Evolutionary conservation across 2,113 vertebrate species (phyloP).

Genomic region (Mustelus asterias): DNA sequence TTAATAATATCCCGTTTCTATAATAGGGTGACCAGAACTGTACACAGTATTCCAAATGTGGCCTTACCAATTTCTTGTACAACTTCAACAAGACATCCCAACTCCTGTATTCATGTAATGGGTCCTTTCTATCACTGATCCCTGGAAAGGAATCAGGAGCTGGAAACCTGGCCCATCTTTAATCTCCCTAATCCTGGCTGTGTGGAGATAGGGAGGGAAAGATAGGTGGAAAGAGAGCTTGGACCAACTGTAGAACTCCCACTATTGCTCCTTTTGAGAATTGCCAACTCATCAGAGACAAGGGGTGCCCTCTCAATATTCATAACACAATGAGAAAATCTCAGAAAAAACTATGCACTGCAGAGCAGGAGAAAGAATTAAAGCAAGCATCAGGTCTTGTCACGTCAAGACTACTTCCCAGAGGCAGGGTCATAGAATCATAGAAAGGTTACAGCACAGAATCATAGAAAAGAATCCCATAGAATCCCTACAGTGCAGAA

Average conservation of each 20-base stretch:
- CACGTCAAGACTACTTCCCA: neutral
- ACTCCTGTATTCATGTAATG: no score
- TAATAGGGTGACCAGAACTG: no score
- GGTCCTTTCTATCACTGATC: neutral
- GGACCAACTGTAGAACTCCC: neutral
- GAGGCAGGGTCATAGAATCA: neutral
- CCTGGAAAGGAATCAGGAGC: neutral
- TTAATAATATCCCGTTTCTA: no score
- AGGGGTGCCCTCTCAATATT: neutral
- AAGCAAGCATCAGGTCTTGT: neutral
- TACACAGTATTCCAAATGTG: no score
- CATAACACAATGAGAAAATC: neutral
- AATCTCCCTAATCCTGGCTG: neutral
- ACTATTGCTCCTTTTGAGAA: neutral
- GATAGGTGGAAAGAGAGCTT: neutral
- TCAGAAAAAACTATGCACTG: neutral
- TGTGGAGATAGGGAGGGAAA: neutral
- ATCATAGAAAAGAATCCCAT: no score
- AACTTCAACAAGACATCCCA: no score
- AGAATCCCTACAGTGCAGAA: no score
- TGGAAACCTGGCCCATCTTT: neutral
- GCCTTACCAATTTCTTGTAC: no score
- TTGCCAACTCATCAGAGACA: neutral
- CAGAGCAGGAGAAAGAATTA: neutral
- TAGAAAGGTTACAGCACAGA: no score